Evolutionary conservation across 2,888 invertebrate genomes (phyloP).

Genomic region (Gryllus longicercus): DNA sequence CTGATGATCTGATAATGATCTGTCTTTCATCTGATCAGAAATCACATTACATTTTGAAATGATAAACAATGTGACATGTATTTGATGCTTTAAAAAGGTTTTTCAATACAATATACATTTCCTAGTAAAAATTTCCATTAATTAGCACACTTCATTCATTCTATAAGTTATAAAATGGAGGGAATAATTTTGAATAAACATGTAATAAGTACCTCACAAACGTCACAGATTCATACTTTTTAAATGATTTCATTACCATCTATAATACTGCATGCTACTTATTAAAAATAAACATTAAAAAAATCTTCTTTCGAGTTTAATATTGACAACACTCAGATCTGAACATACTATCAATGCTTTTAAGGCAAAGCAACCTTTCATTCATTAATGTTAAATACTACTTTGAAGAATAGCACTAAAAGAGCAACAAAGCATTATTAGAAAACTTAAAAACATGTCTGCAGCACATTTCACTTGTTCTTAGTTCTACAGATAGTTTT

Average conservation of each 20-base stretch:
- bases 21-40: no score
- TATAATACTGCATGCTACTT: neutral
- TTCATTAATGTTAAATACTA: no score
- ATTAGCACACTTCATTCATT: neutral
- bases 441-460: neutral
- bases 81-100: no score
- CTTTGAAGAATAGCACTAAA: neutral
- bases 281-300: neutral
- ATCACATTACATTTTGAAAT: no score
- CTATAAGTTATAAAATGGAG: conserved; percentile 3
- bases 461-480: no score
- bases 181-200: neutral
- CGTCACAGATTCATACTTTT: neutral
- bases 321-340: neutral
- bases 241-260: neutral
- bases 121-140: no score
- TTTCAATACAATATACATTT: no score
- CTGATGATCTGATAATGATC: no score
- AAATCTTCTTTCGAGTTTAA: neutral
- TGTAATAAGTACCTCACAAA: neutral
- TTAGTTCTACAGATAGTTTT: no score
- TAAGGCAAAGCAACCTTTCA: no score
- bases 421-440: neutral
- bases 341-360: neutral
- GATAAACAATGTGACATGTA: no score